Evolutionary conservation across 2,113 vertebrate genomes (phyloP).

Genomic region (Tachysurus vachellii): DNA sequence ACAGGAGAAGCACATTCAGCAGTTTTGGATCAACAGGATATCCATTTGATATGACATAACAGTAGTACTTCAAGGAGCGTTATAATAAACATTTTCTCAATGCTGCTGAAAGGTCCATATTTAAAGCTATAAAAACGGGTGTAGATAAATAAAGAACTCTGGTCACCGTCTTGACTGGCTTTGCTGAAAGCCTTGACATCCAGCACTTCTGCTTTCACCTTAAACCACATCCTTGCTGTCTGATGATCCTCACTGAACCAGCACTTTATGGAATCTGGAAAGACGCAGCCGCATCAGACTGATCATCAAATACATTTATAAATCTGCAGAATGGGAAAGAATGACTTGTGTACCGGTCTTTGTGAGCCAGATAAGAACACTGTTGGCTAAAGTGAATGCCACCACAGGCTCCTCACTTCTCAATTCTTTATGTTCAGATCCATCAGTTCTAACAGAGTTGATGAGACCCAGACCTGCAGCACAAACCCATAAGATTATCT

Average conservation of each 20-base stretch:
- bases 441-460: conserved; percentile 74
- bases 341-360: conserved; percentile 63
- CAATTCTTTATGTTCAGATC: conserved; percentile 74
- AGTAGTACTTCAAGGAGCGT: not conserved
- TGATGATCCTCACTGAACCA: conserved; percentile 78
- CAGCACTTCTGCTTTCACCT: conserved; percentile 73
- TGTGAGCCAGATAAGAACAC: conserved; percentile 82
- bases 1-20: not conserved
- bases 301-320: not conserved
- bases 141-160: not conserved
- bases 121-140: not conserved
- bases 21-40: not conserved
- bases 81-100: not conserved
- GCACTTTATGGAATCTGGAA: conserved; percentile 74
- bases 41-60: no score
- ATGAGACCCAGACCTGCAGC: conserved; percentile 74
- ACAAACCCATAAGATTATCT: not conserved
- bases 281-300: not conserved
- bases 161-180: conserved; percentile 77
- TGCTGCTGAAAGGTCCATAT: not conserved
- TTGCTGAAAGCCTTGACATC: conserved; percentile 79
- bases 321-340: not conserved
- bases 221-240: conserved; percentile 79
- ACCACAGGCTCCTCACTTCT: conserved; percentile 65
- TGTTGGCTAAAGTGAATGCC: conserved; percentile 72